These are phyloP conservation scores for Sitodiplosis mosellana DNA, from an alignment of 1,140 invertebrate genomes.

Conservation along the genomic window DNA sequence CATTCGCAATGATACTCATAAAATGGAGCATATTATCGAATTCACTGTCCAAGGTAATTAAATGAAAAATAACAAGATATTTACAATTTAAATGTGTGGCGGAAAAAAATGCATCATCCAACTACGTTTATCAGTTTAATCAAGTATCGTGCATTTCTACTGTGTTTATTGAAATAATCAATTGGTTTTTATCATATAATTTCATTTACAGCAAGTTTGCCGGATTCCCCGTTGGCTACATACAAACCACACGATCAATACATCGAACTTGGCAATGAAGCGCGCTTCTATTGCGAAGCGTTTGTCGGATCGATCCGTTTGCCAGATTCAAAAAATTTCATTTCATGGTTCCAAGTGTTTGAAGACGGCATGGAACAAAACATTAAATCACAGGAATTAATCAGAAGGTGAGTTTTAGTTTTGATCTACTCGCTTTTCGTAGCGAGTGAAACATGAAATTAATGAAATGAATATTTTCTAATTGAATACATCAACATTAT, in stretches of 20 bases:
- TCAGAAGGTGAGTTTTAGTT: background rate
- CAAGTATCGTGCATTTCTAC: too few species aligned
- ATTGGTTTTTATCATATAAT: background rate
- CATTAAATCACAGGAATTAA: conserved; percentile 2
- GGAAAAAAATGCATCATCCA: background rate
- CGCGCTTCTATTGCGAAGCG: conserved; percentile 53
- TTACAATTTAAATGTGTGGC: background rate
- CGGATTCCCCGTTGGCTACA: conserved; percentile 33
- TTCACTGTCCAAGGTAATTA: conserved; percentile 43
- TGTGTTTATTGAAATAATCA: background rate
- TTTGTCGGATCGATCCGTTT: conserved; percentile 37
- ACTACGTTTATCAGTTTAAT: too few species aligned
- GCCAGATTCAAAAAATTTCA: conserved; percentile 1
- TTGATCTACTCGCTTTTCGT: too few species aligned
- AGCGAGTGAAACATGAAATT: too few species aligned
- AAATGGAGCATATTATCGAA: conserved; percentile 38
- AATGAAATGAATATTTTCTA: too few species aligned
- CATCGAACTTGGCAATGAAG: conserved; percentile 32
- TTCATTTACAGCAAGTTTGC: conserved; percentile 30
- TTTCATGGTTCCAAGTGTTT: conserved; percentile 3
- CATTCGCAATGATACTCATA: conserved; percentile 46
- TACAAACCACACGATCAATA: conserved; percentile 32
- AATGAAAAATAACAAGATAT: background rate
- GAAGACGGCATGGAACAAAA: background rate
- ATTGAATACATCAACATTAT: too few species aligned